These are phyloP conservation scores for Sorex maritimensis DNA, from an alignment of 2,797 vertebrate species.

Conservation along the genomic window DNA sequence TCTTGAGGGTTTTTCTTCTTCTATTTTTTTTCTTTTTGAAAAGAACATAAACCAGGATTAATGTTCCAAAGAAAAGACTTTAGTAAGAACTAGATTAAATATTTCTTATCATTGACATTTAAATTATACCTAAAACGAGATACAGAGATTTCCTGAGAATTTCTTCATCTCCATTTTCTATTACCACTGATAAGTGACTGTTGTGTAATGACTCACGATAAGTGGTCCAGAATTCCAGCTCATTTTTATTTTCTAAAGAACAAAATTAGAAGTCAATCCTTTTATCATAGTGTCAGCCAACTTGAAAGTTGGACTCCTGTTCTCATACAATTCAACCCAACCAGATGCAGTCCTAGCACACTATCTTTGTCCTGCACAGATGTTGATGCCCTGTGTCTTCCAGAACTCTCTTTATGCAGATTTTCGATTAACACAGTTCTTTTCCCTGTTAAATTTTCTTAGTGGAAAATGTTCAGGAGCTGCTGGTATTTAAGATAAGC, in stretches of 20 bases:
- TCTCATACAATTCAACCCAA: conserved; percentile 50
- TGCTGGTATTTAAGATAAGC: background rate
- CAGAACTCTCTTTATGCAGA: background rate
- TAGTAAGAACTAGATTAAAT: conserved; percentile 79
- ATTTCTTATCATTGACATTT: conserved; percentile 82
- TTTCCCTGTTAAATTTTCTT: background rate
- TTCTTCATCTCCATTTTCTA: conserved; percentile 68
- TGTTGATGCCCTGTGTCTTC: background rate
- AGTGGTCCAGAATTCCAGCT: conserved; percentile 59
- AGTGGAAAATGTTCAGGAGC: background rate
- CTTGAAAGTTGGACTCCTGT: conserved; percentile 76
- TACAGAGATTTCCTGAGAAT: conserved; percentile 74
- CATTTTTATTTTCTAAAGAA: conserved; percentile 81
- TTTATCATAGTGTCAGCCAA: conserved; percentile 71
- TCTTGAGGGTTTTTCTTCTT: conserved; percentile 65
- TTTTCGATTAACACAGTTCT: background rate
- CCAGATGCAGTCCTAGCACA: background rate
- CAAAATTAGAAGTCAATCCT: conserved; percentile 74
- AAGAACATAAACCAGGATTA: conserved; percentile 77
- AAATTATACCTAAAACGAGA: conserved; percentile 74
- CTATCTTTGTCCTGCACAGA: background rate
- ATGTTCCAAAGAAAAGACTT: conserved; percentile 75
- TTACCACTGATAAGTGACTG: conserved; percentile 63
- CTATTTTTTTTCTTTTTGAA: background rate
- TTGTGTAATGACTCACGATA: conserved; percentile 72